phyloP scores from a whole-genome alignment of 2,797 vertebrate species.

The Sciaenops ocellatus region DNA sequence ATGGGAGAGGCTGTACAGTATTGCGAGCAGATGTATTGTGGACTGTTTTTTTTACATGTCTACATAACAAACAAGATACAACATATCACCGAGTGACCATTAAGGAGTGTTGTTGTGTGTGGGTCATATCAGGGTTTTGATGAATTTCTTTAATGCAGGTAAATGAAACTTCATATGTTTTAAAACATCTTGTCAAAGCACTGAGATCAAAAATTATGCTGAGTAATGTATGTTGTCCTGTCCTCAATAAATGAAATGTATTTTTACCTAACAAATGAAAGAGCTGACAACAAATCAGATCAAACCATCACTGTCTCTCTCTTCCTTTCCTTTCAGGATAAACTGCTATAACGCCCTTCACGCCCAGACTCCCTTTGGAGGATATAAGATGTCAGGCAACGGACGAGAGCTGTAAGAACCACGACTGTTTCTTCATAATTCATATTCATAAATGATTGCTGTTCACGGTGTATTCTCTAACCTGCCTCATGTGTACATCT shows the following conservation, averaged over 20 bases:
- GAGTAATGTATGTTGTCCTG: too few relatives aligned
- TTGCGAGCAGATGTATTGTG: too few relatives aligned
- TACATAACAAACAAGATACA: background rate
- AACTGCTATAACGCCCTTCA: conserved; percentile 97
- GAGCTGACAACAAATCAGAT: background rate
- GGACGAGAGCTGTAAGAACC: conserved; percentile 95
- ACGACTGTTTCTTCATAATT: conserved; percentile 8
- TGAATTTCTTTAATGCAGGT: background rate
- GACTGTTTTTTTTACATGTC: background rate
- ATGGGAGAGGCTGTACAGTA: background rate
- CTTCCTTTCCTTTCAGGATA: conserved; percentile 86
- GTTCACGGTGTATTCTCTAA: background rate
- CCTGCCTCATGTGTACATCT: conserved; percentile 4
- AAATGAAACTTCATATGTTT: background rate
- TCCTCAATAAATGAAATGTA: too few relatives aligned
- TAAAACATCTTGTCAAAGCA: too few relatives aligned
- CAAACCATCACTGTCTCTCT: background rate
- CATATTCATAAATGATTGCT: background rate
- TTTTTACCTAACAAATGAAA: too few relatives aligned
- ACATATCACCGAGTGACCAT: background rate
- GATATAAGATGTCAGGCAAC: conserved; percentile 97
- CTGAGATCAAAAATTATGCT: too few relatives aligned
- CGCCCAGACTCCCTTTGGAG: conserved; percentile 93
- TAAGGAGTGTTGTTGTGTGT: background rate
- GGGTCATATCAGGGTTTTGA: background rate